A percentile compares a stretch with the other conserved stretches of the same genome.
phyloP scores from a whole-genome alignment of 2,113 vertebrate genomes.

The Camelus dromedarius region DNA sequence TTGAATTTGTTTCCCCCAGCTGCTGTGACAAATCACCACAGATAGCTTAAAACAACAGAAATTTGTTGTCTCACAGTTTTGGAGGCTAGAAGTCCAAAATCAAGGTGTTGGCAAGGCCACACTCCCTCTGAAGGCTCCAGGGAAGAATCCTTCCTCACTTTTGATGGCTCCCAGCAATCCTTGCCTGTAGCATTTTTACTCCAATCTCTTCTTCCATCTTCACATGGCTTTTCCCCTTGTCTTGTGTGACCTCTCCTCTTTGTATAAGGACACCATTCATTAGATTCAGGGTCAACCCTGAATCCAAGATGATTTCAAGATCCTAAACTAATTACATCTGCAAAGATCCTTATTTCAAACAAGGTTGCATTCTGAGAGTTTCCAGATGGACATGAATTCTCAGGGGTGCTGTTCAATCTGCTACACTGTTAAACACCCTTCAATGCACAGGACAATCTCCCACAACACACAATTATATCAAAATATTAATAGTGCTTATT shows the following conservation, averaged over 20 bases:
- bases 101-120: neutral
- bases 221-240: neutral
- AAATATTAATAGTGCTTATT: neutral
- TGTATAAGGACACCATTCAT: neutral
- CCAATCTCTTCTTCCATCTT: neutral
- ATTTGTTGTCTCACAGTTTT: neutral
- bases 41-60: neutral
- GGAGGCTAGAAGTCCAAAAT: neutral
- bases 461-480: neutral
- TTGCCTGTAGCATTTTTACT: neutral
- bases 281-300: neutral
- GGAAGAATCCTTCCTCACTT: neutral
- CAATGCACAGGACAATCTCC: neutral
- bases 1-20: neutral
- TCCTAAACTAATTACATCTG: neutral
- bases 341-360: constrained; percentile 22
- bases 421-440: neutral
- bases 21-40: neutral
- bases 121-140: neutral
- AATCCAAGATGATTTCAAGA: neutral
- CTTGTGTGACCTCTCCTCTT: neutral
- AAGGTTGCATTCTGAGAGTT: neutral
- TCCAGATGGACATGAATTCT: neutral
- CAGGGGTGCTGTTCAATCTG: neutral
- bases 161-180: neutral